Evolutionary conservation across 2,888 invertebrate species (phyloP).

Genomic region (Leptinotarsa juncta): DNA sequence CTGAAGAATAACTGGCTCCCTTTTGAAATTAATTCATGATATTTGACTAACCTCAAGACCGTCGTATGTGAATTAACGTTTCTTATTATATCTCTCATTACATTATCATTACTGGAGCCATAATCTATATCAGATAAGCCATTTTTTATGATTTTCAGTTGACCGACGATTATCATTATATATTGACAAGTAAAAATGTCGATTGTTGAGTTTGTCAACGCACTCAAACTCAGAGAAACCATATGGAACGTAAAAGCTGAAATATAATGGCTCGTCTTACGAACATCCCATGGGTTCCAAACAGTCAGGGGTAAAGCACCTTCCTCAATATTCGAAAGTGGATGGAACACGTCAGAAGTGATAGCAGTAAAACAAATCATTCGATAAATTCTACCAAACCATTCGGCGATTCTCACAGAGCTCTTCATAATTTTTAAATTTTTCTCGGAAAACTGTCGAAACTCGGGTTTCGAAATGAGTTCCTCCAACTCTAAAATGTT

Average conservation of each 20-base stretch:
- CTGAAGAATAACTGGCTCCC: background rate
- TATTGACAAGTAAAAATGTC: slow-evolving; percentile 14
- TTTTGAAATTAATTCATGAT: background rate
- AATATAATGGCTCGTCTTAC: slow-evolving; percentile 12
- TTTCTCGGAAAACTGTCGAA: background rate
- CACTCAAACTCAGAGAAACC: background rate
- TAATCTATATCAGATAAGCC: slow-evolving; percentile 6
- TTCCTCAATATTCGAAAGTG: background rate
- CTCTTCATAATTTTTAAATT: slow-evolving; percentile 12
- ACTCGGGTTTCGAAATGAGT: background rate
- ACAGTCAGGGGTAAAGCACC: background rate
- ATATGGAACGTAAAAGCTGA: slow-evolving; percentile 4
- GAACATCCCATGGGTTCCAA: slow-evolving; percentile 11
- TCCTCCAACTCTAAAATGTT: slow-evolving; percentile 1
- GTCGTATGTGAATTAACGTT: slow-evolving; percentile 3
- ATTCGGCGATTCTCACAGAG: background rate
- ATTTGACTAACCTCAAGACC: background rate
- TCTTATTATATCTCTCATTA: background rate
- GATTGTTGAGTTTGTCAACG: slow-evolving; percentile 2
- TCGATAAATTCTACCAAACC: background rate
- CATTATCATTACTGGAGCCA: background rate
- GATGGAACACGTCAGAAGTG: background rate
- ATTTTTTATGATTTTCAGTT: slow-evolving; percentile 4
- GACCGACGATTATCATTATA: slow-evolving; percentile 13
- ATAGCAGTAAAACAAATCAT: background rate